Base-by-base conservation (phyloP, 2,797 vertebrate genomes). In the Dermochelys coriacea region DNA sequence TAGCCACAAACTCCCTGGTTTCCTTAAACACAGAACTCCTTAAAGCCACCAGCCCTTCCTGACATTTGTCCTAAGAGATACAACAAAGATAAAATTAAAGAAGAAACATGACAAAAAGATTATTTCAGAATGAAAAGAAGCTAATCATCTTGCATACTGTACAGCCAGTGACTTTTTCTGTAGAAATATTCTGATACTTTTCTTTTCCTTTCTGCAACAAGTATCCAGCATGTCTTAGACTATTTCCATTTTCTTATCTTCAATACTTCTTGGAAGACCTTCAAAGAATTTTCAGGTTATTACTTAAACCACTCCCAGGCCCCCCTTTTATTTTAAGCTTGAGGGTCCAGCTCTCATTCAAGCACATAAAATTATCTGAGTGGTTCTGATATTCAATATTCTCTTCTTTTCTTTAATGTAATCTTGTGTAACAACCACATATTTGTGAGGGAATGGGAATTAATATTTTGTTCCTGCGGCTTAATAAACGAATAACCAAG, bases 261-360 rank as follows among this genome's bases (percentile, higher is more conserved):
- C 84, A 77, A 52, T 3, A 37, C 90, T 55, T 82, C 68, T 47
- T 4, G 3, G 79, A 93, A 93, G 84, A 80, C 74, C 64, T 57
- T 77, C 2, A 47, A 93, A 54, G 61, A 74, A 85, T 84, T 90
- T 95, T 64, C 52, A 80, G 45, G 82, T 93, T 34, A 79, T 55
- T 71, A 75, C 84, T 21, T 71, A n/a, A 93, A 5, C 21, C 80
- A 25, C 57, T 29, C 4, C 31, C 23, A 54, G 1, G 4, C 54
- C 54, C 9, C 54, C 54, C 4, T 23, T 54, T 25, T n/a, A n/a
- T 54, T 54, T 25, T 74, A 68, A 94, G 82, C 85, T 80, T 77
- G 61, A 87, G 92, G 92, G 85, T 80, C 84, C 41, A 21, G 89
- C 57, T 95, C 86, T 93, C 91, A 92, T 75, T 87, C 86, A 88